phyloP scores from a whole-genome alignment of 2,113 vertebrate species.

The Aspiorhynchus laticeps region DNA sequence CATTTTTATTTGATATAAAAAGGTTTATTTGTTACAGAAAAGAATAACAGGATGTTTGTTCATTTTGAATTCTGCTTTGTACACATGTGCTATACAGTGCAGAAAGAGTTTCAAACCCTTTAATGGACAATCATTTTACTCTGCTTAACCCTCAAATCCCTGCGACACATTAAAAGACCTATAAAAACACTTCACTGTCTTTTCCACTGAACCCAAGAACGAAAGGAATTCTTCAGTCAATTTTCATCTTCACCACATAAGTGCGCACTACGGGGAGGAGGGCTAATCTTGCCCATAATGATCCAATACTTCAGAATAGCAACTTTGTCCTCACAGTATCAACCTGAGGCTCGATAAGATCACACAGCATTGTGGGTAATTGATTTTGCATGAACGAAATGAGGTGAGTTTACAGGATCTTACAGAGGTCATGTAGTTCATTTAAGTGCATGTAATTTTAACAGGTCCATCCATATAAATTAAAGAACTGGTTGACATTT shows the following conservation, averaged over 20 bases:
- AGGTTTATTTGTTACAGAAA: constrained; percentile 60
- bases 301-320: background rate
- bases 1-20: constrained; percentile 42
- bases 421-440: constrained; percentile 9
- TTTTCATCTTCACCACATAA: background rate
- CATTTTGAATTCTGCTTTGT: constrained; percentile 51
- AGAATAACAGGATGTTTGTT: constrained; percentile 55
- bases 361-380: constrained; percentile 20
- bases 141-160: background rate
- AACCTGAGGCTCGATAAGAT: background rate
- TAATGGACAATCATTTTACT: background rate
- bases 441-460: constrained; percentile 28
- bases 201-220: background rate
- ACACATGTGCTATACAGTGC: constrained; percentile 57
- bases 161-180: background rate
- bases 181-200: background rate
- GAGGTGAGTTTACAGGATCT: constrained; percentile 1
- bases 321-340: background rate
- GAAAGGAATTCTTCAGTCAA: background rate
- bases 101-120: constrained; percentile 25
- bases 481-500: constrained; percentile 2
- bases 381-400: background rate
- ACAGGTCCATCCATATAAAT: constrained; percentile 31
- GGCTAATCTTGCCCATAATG: background rate
- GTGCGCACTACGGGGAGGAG: background rate